phyloP scores from a whole-genome alignment of 2,797 vertebrate species.

The Rachycentron canadum region DNA sequence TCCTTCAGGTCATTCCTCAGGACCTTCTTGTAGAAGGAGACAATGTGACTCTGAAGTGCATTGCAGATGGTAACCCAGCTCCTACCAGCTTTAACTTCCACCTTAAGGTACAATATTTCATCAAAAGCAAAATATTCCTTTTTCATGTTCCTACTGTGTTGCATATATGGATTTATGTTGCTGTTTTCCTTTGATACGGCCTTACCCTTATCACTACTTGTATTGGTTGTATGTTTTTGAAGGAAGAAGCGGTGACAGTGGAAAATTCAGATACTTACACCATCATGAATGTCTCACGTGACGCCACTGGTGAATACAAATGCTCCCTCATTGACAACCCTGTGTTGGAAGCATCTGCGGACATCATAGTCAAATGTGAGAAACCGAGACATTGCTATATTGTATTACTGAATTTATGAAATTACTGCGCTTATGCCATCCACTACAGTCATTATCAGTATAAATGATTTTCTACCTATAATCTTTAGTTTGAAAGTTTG shows the following conservation, averaged over 20 bases:
- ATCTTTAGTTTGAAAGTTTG: conserved; percentile 20
- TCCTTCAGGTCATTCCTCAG: conserved; percentile 86
- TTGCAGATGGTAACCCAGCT: conserved; percentile 95
- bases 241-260: conserved; percentile 90
- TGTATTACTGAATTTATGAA: conserved; percentile 5
- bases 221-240: conserved; percentile 30
- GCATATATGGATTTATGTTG: not conserved
- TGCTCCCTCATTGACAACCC: conserved; percentile 91
- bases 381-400: not conserved
- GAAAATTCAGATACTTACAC: conserved; percentile 84
- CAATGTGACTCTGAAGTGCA: conserved; percentile 93
- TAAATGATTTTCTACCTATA: conserved; percentile 22
- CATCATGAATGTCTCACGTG: conserved; percentile 87
- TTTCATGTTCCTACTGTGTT: not conserved
- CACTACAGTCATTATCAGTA: not conserved
- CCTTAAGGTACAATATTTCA: conserved; percentile 86
- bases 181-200: not conserved
- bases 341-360: conserved; percentile 81
- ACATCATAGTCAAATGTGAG: conserved; percentile 94
- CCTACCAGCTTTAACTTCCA: conserved; percentile 93
- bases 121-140: not conserved
- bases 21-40: conserved; percentile 91
- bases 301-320: conserved; percentile 91
- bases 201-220: not conserved
- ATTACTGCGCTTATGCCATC: conserved; percentile 20